Base-by-base conservation (phyloP, 2,113 vertebrate species). In the Platycercus adscitus region DNA sequence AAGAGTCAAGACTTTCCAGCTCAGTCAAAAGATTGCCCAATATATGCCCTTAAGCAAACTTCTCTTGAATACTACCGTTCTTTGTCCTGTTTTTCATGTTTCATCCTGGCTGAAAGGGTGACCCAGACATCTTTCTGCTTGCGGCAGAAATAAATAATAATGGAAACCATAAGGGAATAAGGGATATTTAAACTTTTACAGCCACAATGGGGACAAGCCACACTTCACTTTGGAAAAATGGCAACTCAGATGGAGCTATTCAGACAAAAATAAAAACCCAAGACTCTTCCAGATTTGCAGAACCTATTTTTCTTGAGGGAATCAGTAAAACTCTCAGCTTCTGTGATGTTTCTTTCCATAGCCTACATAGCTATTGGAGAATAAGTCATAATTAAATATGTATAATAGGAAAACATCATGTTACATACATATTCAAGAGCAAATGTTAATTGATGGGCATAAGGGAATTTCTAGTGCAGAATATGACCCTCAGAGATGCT, bases 401-500 rank as follows among this genome's bases (percentile, higher is more conserved):
- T 94, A 81, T 97, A 97, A 96, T 95, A 97, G 90, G 92, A 97
- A 97, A 97, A 95, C 96, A 97, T 96, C 80, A 96, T 95, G 93
- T 84, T 94, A 91, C 95, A 97, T 96, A 95, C 95, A 97, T 96
- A 96, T 97, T 97, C 94, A 97, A 95, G 93, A 96, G 95, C 86
- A 95, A 96, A 93, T 94, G 95, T 97, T 97, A 97, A 97, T 96
- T 96, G 96, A 91, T 91, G 95, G 94, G 96, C 96, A 96, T 93
- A 96, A 83, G 96, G 95, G 95, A 96, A 96, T 96, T 96, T 94
- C 88, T 94, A 96, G 91, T 92, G 82, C 91, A 94, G 96, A 95
- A 96, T 91, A 63, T 95, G 96, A 97, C 96, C 96, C 96, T 94
- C 88, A 96, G 96, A 97, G 96, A 94, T 96, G 85, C 96, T 83